Evolutionary conservation across 2,888 invertebrate genomes (phyloP), one percentile per base, ranked within the genome.

Genomic region (Diaphora mendica): DNA sequence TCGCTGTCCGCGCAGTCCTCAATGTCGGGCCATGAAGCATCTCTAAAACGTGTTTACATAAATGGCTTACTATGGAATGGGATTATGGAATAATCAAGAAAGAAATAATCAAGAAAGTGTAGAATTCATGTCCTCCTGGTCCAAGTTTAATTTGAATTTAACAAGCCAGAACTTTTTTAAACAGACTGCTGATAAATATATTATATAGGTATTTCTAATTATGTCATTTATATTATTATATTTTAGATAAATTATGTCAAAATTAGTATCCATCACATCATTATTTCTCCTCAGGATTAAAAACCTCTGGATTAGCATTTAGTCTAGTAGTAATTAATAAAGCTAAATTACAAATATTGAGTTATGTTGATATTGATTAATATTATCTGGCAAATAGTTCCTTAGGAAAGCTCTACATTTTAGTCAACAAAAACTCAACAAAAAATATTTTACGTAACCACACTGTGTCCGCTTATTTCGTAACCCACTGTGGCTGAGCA

Each of bases 1-100:
- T 77, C 81, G 88, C 87, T 87, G 83, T 77, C 83, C 77, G 79
- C 81, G 89, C 83, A 78, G 82, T 80, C 79, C 82, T 74, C 72
- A 26, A 65, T 17, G 70, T 17, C 20, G 68, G 75, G 83, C 86
- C 77, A 82, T 15, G 44, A 75, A 15, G 64, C 23, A 13, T 30
- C 15, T 62, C 35, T 44, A 30, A 9, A 23, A 9, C 9, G 42
- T 4, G 44, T 20, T 26, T 13, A 59, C 26, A 26, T 26, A 55
- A n/a, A 3, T n/a, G 11, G 2, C 3, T n/a, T 3, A 5, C n/a
- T n/a, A n/a, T n/a, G n/a, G n/a, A n/a, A n/a, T n/a, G n/a, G n/a
- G n/a, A n/a, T n/a, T 48, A 17, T n/a, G 0, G 0, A 20, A 20
- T 23, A 51, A 1, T 44, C 11, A 51, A 51, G 51, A 48, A 48